Evolutionary conservation across 2,113 vertebrate genomes (phyloP).

Genomic region (Phainopepla nitens): DNA sequence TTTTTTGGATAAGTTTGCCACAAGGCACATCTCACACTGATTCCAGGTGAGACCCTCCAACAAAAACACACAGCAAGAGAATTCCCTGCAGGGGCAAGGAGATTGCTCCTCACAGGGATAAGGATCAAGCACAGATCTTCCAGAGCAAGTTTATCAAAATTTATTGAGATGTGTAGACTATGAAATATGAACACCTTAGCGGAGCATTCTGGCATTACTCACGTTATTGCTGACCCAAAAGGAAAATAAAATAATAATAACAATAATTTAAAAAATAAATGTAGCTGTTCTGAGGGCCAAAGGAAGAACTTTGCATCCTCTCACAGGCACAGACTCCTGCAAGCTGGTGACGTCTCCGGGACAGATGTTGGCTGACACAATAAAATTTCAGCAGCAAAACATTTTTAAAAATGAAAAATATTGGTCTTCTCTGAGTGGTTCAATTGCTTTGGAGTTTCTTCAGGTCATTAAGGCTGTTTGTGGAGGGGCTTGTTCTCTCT

Average conservation of each 20-base stretch:
- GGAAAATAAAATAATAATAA: not conserved
- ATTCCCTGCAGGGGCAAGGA: not conserved
- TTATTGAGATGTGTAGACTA: not conserved
- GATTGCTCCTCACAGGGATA: not conserved
- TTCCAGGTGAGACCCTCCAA: not conserved
- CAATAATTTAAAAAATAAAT: not conserved
- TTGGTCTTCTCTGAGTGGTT: not conserved
- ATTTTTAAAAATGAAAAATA: not conserved
- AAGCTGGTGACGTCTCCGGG: not conserved
- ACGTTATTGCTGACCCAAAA: not conserved
- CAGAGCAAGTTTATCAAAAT: not conserved
- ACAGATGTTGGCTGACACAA: not conserved
- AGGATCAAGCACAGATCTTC: not conserved
- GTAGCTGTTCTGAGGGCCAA: not conserved
- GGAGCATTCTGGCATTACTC: not conserved
- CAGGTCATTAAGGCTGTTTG: not conserved
- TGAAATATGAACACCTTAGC: not conserved
- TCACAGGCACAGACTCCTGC: not conserved
- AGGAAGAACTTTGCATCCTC: not conserved
- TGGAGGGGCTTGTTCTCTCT: not conserved
- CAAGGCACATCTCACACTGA: not conserved
- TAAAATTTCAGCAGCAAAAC: not conserved
- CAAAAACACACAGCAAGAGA: not conserved
- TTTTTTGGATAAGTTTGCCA: not conserved
- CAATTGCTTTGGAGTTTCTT: not conserved